These are phyloP conservation scores for Muraenolepis orangiensis DNA, from an alignment of 2,797 vertebrate species.

Conservation along the genomic window DNA sequence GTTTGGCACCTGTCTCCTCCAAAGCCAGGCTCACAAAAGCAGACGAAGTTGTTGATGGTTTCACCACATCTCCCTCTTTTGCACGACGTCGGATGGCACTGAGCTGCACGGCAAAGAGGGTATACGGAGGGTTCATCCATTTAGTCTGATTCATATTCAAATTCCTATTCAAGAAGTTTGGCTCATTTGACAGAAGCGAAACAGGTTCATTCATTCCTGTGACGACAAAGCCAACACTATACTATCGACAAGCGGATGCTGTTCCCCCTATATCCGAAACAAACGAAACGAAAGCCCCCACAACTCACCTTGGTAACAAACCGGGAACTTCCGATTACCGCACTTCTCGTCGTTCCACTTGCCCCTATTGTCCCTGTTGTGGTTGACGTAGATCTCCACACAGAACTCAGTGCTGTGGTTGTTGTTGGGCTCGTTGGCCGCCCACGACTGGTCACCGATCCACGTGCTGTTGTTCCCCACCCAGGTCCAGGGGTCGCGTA, in stretches of 20 bases:
- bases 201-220: not conserved
- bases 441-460: slow-evolving; percentile 65
- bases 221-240: not conserved
- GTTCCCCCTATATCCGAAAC: not conserved
- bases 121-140: not conserved
- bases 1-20: slow-evolving; percentile 59
- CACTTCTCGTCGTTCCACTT: slow-evolving; percentile 78
- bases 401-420: slow-evolving; percentile 60
- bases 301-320: slow-evolving; percentile 68
- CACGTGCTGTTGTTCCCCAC: slow-evolving; percentile 67
- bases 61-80: slow-evolving; percentile 62
- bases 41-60: slow-evolving; percentile 59
- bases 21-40: slow-evolving; percentile 64
- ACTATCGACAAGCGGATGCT: too few species aligned
- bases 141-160: not conserved
- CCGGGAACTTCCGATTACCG: not conserved
- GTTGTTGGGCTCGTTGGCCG: slow-evolving; percentile 68
- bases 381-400: slow-evolving; percentile 71
- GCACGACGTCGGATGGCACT: slow-evolving; percentile 61
- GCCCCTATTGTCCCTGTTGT: not conserved
- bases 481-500: slow-evolving; percentile 69
- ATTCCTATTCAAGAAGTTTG: not conserved
- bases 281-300: not conserved
- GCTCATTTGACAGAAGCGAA: not conserved
- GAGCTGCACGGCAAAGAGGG: slow-evolving; percentile 49